These are phyloP conservation scores for Diacarnus erythraeanus DNA, from an alignment of 37 sponge, comb jelly and placozoan genomes.

Conservation along the genomic window DNA sequence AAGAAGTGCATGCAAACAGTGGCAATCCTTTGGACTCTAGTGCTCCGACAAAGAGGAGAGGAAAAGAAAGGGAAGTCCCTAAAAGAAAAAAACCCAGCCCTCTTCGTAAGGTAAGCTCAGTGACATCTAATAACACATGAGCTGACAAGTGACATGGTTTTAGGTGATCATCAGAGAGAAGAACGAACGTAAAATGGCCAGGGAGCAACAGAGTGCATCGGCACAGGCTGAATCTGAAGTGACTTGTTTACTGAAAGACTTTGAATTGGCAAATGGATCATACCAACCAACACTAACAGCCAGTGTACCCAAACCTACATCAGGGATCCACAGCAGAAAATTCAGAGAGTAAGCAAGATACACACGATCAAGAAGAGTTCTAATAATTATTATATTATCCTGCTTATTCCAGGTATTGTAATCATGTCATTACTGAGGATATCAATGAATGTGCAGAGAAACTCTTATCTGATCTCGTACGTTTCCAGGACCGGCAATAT, in stretches of 20 bases:
- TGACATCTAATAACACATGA: background rate
- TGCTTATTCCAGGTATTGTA: constrained; percentile 67
- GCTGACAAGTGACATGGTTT: too few species aligned
- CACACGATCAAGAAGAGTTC: too few species aligned
- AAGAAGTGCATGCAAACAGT: too few species aligned
- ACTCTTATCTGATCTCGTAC: constrained; percentile 63
- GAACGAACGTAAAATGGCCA: background rate
- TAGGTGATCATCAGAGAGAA: constrained; percentile 14
- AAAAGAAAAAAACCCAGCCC: constrained; percentile 83
- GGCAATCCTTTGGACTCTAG: constrained; percentile 87
- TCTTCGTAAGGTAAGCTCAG: constrained; percentile 67
- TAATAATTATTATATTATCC: too few species aligned
- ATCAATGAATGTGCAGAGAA: constrained; percentile 46
- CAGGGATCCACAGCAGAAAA: constrained; percentile 19
- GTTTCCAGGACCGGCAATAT: constrained; percentile 82
- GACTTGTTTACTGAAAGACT: too few species aligned
- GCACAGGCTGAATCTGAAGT: background rate
- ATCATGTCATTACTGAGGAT: constrained; percentile 65
- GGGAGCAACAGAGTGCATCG: background rate
- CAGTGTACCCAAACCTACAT: constrained; percentile 11
- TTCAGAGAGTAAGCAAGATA: constrained; percentile 52
- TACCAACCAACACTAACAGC: too few species aligned
- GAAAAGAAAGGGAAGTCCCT: constrained; percentile 91
- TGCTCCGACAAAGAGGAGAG: constrained; percentile 77
- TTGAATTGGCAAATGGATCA: too few species aligned